Evolutionary conservation across 2,113 vertebrate genomes (phyloP).

Genomic region (Pelmatolapia mariae): DNA sequence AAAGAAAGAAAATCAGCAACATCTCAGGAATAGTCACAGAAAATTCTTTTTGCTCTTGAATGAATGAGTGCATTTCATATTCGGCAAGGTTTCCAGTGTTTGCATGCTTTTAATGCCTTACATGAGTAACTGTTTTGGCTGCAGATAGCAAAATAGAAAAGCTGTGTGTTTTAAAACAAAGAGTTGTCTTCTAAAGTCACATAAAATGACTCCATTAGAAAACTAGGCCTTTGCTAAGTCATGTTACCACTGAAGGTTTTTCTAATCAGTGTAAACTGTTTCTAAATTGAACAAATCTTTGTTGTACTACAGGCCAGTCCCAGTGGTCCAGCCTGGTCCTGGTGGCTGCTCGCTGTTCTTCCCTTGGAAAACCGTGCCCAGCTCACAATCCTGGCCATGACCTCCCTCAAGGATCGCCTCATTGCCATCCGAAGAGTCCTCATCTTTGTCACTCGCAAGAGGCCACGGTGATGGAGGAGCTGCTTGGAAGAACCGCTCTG

Average conservation of each 20-base stretch:
- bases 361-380: slow-evolving; percentile 87
- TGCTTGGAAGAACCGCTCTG: not conserved
- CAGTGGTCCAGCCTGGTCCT: slow-evolving; percentile 88
- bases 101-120: not conserved
- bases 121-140: not conserved
- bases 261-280: not conserved
- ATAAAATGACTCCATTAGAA: not conserved
- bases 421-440: slow-evolving; percentile 82
- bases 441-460: slow-evolving; percentile 85
- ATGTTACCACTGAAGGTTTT: not conserved
- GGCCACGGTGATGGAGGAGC: slow-evolving; percentile 72
- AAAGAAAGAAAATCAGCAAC: not conserved
- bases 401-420: slow-evolving; percentile 84
- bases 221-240: not conserved
- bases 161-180: not conserved
- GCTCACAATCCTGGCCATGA: slow-evolving; percentile 86
- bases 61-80: not conserved
- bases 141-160: not conserved
- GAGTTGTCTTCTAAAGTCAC: not conserved
- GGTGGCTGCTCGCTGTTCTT: slow-evolving; percentile 88
- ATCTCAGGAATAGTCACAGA: not conserved
- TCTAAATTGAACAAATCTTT: not conserved
- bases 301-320: slow-evolving; percentile 71
- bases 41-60: not conserved
- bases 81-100: not conserved